Conservation (phyloP, 2,113 vertebrate species). For the Tychaedon coryphoeus region DNA sequence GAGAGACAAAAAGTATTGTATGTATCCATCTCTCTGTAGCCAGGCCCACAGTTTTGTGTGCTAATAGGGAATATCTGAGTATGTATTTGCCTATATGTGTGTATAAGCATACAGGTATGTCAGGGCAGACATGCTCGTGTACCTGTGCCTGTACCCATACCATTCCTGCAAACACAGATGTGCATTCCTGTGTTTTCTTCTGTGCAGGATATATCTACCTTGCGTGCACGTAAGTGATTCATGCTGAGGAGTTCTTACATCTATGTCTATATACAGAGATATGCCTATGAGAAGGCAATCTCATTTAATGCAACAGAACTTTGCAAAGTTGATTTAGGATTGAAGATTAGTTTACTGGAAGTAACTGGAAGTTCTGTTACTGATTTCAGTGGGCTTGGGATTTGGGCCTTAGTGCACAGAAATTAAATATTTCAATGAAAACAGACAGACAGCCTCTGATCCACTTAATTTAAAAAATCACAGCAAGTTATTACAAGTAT, state of each 20-base stretch:
- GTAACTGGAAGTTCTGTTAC: background rate
- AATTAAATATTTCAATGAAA: background rate
- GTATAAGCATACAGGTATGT: background rate
- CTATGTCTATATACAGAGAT: background rate
- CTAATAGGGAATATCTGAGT: background rate
- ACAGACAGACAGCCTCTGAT: background rate
- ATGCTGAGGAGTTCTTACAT: background rate
- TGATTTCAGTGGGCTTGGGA: background rate
- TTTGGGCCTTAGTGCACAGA: background rate
- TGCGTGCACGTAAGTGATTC: background rate
- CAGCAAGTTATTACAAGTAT: background rate
- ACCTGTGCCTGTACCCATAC: background rate
- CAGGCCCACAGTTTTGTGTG: background rate
- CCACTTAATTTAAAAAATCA: background rate
- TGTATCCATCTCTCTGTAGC: background rate
- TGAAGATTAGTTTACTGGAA: background rate
- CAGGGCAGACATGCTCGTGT: background rate
- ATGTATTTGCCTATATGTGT: background rate
- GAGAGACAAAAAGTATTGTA: background rate
- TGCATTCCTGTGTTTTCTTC: background rate
- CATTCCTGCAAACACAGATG: background rate
- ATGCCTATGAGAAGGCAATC: background rate
- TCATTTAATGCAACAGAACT: background rate
- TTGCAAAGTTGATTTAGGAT: background rate
- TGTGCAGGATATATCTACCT: background rate